Conservation (phyloP, 2,797 vertebrate genomes). For the Bryconaethiops microstoma region DNA sequence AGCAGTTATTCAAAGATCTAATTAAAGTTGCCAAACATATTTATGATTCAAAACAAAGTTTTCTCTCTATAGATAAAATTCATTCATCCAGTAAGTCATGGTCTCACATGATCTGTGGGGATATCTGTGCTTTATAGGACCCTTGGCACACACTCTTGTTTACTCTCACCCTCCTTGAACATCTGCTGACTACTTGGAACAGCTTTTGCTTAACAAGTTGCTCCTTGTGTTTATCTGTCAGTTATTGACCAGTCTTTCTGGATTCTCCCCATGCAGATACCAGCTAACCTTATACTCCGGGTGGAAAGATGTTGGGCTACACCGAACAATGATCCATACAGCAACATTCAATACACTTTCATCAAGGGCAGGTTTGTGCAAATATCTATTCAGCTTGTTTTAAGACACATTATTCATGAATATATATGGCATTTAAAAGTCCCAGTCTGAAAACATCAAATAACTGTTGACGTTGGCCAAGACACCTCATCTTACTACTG, state of each 20-base stretch:
- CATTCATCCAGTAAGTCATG: conserved; percentile 4
- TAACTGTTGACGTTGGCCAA: too few relatives aligned
- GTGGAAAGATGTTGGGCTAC: conserved; percentile 82
- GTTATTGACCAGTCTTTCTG: conserved; percentile 42
- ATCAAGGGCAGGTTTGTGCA: conserved; percentile 74
- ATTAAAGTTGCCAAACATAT: background rate
- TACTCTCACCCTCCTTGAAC: conserved; percentile 60
- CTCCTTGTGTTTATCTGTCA: conserved; percentile 28
- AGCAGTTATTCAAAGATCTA: background rate
- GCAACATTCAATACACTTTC: conserved; percentile 79
- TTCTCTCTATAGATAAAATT: background rate
- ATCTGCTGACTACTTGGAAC: conserved; percentile 40
- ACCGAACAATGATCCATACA: conserved; percentile 77
- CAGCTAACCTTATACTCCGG: conserved; percentile 75
- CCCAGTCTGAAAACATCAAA: too few relatives aligned
- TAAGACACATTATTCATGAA: background rate
- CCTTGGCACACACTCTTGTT: conserved; percentile 61
- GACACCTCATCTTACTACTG: too few relatives aligned
- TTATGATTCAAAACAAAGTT: background rate
- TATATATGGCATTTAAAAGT: background rate
- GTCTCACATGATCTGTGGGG: background rate
- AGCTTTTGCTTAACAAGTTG: conserved; percentile 17
- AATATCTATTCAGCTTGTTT: background rate
- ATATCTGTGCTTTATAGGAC: conserved; percentile 25
- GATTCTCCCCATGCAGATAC: conserved; percentile 66